Conservation (phyloP, 2,888 invertebrate genomes). For the Agriopis leucophaearia region DNA sequence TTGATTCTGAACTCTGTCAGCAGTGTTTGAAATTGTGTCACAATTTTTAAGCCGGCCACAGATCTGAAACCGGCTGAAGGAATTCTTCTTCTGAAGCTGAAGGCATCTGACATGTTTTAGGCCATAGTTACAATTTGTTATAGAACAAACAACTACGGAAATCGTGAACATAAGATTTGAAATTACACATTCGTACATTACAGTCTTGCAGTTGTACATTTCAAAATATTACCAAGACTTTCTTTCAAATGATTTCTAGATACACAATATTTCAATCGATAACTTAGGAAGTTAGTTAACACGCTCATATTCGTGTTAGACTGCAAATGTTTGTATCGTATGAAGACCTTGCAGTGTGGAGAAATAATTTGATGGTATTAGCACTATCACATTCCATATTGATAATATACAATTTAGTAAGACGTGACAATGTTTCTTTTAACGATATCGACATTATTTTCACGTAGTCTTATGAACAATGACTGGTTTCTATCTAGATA, state of each 20-base stretch:
- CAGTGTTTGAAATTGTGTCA: not conserved
- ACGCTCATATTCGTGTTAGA: slow-evolving; percentile 9
- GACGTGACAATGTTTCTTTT: slow-evolving; percentile 10
- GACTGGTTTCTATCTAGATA: not conserved
- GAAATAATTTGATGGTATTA: slow-evolving; percentile 15
- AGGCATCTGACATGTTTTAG: no score
- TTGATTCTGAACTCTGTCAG: not conserved
- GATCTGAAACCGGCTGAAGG: no score
- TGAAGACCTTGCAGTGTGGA: slow-evolving; percentile 16
- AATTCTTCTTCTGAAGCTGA: no score
- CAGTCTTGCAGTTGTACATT: no score
- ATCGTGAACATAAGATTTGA: no score
- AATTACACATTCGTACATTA: no score
- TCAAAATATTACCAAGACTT: not conserved
- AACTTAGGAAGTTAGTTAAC: not conserved
- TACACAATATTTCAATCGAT: not conserved
- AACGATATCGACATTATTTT: not conserved
- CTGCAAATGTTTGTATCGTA: not conserved
- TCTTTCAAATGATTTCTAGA: not conserved
- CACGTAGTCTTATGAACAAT: not conserved
- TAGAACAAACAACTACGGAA: no score
- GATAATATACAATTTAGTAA: not conserved
- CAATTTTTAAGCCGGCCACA: no score
- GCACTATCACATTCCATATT: not conserved
- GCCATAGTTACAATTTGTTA: no score